Percentiles rank a stretch among this genome's conserved stretches.
phyloP scores from a whole-genome alignment of 2,797 vertebrate species.

The Benthosema pterotum region DNA sequence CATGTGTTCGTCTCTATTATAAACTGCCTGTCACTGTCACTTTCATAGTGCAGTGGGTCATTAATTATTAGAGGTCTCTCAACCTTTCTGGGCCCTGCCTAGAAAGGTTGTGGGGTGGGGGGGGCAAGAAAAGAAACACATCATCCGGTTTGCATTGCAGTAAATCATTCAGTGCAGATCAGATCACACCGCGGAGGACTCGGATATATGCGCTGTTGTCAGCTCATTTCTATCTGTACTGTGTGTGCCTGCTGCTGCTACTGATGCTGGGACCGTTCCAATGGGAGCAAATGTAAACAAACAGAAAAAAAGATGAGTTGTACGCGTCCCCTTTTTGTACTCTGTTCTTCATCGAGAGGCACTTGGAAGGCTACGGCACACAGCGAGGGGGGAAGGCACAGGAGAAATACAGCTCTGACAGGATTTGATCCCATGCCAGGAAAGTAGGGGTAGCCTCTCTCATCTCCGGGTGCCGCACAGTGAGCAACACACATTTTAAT shows the following conservation, averaged over 20 bases:
- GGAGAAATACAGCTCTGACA: too few species aligned
- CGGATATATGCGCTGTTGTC: slow-evolving; percentile 16
- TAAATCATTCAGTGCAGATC: slow-evolving; percentile 16
- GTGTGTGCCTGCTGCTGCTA: background rate
- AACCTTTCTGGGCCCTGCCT: too few species aligned
- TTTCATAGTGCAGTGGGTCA: background rate
- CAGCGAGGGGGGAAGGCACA: too few species aligned
- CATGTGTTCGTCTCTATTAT: slow-evolving; percentile 1
- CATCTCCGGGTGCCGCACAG: too few species aligned
- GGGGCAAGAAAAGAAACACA: background rate
- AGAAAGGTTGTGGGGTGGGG: too few species aligned
- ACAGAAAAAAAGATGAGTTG: too few species aligned
- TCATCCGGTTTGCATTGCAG: slow-evolving; percentile 4
- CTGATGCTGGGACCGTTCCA: slow-evolving; percentile 17
- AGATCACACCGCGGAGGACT: slow-evolving; percentile 1
- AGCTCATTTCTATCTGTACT: background rate
- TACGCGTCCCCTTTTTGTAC: too few species aligned
- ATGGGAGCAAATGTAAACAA: slow-evolving; percentile 45
- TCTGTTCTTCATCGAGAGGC: too few species aligned
- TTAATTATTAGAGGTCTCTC: background rate
- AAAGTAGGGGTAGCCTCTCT: too few species aligned
- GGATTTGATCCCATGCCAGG: too few species aligned
- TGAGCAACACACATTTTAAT: too few species aligned
- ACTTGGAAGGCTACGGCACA: too few species aligned
- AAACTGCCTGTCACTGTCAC: background rate